Evolutionary conservation across 2,113 vertebrate genomes (phyloP).

Genomic region (rat (Rattus norvegicus)): GRCr8 NC_086028.1:43160001-43160500

Average conservation of each 20-base stretch:
- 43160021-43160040: not conserved
- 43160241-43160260: not conserved
- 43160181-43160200: not conserved
- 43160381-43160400: not conserved
- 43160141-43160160: not conserved
- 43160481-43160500: not conserved
- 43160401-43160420: not conserved
- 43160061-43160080: not conserved
- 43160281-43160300: not conserved
- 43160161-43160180: not conserved
- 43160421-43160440: not conserved
- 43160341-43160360: not conserved
- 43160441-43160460: not conserved
- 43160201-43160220: not conserved
- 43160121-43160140: not conserved
- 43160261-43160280: not conserved
- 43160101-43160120: not conserved
- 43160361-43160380: not conserved
- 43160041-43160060: not conserved
- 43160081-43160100: not conserved
- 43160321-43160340: not conserved
- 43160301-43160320: not conserved
- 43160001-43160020: not conserved
- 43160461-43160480: not conserved
- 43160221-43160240: not conserved